Conservation (phyloP, 2,113 vertebrate genomes). For the Stomatorhinus ivindoensis region DNA sequence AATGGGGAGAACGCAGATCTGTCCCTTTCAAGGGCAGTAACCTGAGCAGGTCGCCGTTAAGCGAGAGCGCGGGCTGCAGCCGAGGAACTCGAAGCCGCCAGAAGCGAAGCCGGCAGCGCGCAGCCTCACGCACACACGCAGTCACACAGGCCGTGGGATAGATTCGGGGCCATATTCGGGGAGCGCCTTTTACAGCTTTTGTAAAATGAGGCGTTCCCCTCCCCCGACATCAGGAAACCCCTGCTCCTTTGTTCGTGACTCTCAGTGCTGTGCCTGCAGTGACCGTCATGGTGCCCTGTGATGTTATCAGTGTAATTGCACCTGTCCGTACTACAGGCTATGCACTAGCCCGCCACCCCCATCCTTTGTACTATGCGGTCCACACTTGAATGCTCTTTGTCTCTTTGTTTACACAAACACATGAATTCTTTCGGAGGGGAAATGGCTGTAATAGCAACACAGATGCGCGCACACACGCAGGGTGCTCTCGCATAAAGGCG, state of each 20-base stretch:
- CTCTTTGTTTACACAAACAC: conserved; percentile 66
- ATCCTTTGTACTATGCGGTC: conserved; percentile 56
- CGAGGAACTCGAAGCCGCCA: neutral
- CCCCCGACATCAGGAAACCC: neutral
- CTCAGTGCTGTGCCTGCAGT: conserved; percentile 30
- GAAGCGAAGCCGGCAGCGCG: neutral
- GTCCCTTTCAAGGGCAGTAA: conserved; percentile 12
- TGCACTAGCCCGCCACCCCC: conserved; percentile 32
- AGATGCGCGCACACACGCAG: conserved; percentile 42
- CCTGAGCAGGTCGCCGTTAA: neutral
- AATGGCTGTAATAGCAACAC: conserved; percentile 55
- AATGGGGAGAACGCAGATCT: neutral
- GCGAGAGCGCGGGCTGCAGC: neutral
- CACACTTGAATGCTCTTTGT: conserved; percentile 59
- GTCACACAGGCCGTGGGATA: neutral
- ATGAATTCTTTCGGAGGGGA: conserved; percentile 37
- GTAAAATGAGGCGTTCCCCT: neutral
- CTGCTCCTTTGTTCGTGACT: neutral
- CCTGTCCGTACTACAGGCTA: conserved; percentile 57
- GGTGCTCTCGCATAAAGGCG: conserved; percentile 41
- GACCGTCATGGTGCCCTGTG: conserved; percentile 49
- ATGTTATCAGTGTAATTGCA: conserved; percentile 70
- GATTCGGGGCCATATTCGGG: neutral
- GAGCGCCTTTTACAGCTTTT: neutral
- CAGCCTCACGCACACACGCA: neutral